Conservation (phyloP, 2,113 vertebrate genomes). For the Nothoprocta pentlandii region DNA sequence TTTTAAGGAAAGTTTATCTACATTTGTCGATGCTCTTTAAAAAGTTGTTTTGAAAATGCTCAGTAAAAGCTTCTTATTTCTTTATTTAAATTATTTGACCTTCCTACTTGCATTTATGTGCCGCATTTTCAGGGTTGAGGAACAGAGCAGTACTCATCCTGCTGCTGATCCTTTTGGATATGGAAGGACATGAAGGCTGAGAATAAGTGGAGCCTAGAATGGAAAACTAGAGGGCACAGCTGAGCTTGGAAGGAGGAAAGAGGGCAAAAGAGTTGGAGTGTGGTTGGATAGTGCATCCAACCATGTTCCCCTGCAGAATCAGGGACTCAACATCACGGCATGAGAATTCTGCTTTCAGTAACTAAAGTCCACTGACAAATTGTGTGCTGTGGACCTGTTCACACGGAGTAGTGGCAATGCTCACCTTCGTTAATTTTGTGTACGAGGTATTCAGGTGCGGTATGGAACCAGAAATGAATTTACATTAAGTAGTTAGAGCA, state of each 20-base stretch:
- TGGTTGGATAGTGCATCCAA: neutral
- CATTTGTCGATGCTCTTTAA: neutral
- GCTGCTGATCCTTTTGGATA: neutral
- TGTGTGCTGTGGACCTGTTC: neutral
- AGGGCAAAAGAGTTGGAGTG: fast-evolving
- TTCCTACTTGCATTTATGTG: neutral
- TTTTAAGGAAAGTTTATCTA: neutral
- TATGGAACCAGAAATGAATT: neutral
- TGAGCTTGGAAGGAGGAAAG: neutral
- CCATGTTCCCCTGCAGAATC: neutral
- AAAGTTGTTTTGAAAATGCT: neutral
- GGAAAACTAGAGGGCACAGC: neutral
- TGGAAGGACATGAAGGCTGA: neutral
- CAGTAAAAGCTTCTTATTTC: neutral
- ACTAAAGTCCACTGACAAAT: neutral
- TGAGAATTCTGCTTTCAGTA: neutral
- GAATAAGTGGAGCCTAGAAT: neutral
- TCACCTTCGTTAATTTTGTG: neutral
- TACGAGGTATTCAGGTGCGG: neutral
- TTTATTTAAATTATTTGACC: neutral
- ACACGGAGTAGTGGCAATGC: neutral
- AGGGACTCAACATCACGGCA: neutral
- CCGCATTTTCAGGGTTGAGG: neutral
- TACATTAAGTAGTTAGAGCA: neutral
- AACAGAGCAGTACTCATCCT: neutral